phyloP scores from a whole-genome alignment of 2,888 invertebrate genomes.

The Scaptomyza tumidula region DNA sequence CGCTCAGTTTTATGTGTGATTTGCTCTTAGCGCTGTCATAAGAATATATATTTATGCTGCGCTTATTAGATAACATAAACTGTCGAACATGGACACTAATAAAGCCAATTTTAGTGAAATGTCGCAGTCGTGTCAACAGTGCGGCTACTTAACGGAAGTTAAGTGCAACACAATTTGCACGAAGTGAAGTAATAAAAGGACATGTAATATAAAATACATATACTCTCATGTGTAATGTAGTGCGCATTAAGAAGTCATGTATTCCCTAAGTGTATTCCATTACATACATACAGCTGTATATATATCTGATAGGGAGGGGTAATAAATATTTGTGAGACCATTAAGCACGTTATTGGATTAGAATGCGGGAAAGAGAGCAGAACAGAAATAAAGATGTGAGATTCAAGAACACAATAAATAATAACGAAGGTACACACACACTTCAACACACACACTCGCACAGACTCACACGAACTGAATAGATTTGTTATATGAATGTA shows the following conservation, averaged over 20 bases:
- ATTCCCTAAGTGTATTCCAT: constrained; percentile 12
- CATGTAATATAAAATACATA: constrained; percentile 19
- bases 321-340: constrained; percentile 77
- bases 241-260: constrained; percentile 40
- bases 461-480: constrained; percentile 17
- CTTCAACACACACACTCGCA: constrained; percentile 8
- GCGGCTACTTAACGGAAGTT: constrained; percentile 61
- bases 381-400: constrained; percentile 44
- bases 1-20: constrained; percentile 37
- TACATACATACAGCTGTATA: constrained; percentile 11
- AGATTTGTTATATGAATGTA: constrained; percentile 49
- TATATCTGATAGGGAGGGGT: constrained; percentile 18
- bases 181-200: constrained; percentile 34
- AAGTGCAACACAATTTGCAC: constrained; percentile 59
- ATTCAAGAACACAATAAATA: constrained; percentile 56
- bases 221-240: constrained; percentile 43
- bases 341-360: constrained; percentile 62
- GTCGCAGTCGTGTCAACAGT: constrained; percentile 33
- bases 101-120: constrained; percentile 37
- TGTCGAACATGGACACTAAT: constrained; percentile 34
- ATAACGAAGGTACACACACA: constrained; percentile 49
- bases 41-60: constrained; percentile 48
- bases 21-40: constrained; percentile 45
- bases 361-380: constrained; percentile 16
- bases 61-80: constrained; percentile 69